phyloP scores from a whole-genome alignment of 2,888 invertebrate species.

The Synanthedon andrenaeformis region DNA sequence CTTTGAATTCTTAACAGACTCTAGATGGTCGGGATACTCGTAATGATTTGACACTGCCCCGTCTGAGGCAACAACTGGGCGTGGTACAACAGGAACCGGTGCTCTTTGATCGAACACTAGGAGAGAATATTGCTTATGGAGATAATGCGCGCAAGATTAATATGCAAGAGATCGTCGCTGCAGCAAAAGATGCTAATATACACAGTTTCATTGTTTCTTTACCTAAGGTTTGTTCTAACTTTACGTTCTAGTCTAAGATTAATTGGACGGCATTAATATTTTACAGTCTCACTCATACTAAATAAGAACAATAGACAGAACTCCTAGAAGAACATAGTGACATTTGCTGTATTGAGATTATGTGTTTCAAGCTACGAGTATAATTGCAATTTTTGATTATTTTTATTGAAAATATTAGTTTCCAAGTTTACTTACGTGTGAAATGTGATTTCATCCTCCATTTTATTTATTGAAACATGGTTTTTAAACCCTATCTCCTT shows the following conservation, averaged over 20 bases:
- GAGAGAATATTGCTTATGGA: slow-evolving; percentile 89
- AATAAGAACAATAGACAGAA: not conserved
- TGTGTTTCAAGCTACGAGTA: too few relatives aligned
- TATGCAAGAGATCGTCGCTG: slow-evolving; percentile 80
- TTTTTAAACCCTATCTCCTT: too few relatives aligned
- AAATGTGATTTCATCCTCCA: too few relatives aligned
- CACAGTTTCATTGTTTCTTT: slow-evolving; percentile 80
- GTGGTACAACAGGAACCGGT: slow-evolving; percentile 89
- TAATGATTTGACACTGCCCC: slow-evolving; percentile 71
- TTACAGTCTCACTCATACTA: too few relatives aligned
- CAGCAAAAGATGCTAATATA: slow-evolving; percentile 83
- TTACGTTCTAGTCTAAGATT: not conserved
- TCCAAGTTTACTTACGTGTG: too few relatives aligned
- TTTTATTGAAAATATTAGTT: too few relatives aligned
- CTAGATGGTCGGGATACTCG: slow-evolving; percentile 71
- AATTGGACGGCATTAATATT: not conserved
- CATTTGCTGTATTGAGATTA: too few relatives aligned
- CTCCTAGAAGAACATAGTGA: not conserved
- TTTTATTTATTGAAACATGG: too few relatives aligned
- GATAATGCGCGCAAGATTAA: slow-evolving; percentile 77
- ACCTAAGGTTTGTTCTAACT: slow-evolving; percentile 63
- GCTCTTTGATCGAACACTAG: slow-evolving; percentile 84
- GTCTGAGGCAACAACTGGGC: slow-evolving; percentile 80
- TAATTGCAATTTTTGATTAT: too few relatives aligned
- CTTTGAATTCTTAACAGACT: slow-evolving; percentile 26